These are phyloP conservation scores for Sebastes cheni DNA, from an alignment of 2,797 vertebrate species.

Conservation along the genomic window DNA sequence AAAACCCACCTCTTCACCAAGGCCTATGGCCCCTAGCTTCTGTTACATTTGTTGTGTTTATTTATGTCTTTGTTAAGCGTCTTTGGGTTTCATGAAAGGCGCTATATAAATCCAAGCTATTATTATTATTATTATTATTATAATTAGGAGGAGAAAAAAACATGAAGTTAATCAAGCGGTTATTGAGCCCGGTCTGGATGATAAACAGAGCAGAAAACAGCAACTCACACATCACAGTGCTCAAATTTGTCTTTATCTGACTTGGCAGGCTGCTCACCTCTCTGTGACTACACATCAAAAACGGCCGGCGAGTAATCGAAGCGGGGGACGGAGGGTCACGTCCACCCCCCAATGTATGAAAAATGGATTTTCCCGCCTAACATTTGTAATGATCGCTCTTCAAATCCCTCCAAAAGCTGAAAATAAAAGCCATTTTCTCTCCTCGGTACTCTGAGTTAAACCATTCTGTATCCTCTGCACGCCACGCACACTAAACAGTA, in stretches of 20 bases:
- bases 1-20: too few species aligned
- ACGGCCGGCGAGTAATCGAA: not conserved
- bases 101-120: too few species aligned
- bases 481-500: not conserved
- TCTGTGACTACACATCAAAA: not conserved
- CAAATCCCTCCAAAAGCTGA: not conserved
- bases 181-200: not conserved
- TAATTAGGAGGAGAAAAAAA: not conserved
- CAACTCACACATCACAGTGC: not conserved
- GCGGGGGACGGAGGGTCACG: not conserved
- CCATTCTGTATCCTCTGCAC: not conserved
- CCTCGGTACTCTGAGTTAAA: not conserved
- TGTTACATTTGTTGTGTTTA: too few species aligned
- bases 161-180: not conserved
- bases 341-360: not conserved
- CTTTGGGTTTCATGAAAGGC: too few species aligned
- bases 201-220: not conserved
- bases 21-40: too few species aligned
- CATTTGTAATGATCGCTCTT: not conserved
- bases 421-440: not conserved
- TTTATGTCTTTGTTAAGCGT: too few species aligned
- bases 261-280: not conserved
- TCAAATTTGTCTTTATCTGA: not conserved
- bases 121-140: too few species aligned
- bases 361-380: not conserved